These are phyloP conservation scores for Aspiorhynchus laticeps DNA, from an alignment of 2,113 vertebrate genomes.

Conservation along the genomic window DNA sequence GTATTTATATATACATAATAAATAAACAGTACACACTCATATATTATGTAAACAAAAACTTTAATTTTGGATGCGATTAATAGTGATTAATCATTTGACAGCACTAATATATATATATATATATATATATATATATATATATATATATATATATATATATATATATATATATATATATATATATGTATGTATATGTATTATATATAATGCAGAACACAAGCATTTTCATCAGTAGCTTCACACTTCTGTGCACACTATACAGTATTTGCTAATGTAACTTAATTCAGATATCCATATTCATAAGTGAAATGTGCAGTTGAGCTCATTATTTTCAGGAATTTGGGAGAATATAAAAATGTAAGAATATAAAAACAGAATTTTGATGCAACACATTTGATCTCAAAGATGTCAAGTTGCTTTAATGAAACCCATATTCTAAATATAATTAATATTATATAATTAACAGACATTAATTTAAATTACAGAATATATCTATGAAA, in stretches of 20 bases:
- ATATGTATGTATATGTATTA: background rate
- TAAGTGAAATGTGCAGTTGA: slow-evolving; percentile 47
- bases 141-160: too few species aligned
- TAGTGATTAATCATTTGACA: too few species aligned
- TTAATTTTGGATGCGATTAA: too few species aligned
- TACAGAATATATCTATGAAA: background rate
- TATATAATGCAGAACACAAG: background rate
- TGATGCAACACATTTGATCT: slow-evolving; percentile 11
- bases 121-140: too few species aligned
- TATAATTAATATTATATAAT: background rate
- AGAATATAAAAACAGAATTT: background rate
- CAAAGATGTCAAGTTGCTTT: background rate
- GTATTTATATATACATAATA: too few species aligned
- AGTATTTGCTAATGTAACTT: slow-evolving; percentile 51
- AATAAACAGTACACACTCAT: too few species aligned
- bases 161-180: too few species aligned
- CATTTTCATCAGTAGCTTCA: background rate
- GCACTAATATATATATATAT: too few species aligned
- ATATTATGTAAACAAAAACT: too few species aligned
- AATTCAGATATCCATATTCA: slow-evolving; percentile 61
- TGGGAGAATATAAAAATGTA: too few species aligned
- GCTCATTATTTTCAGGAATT: slow-evolving; percentile 39
- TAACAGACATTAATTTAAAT: background rate
- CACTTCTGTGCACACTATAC: background rate
- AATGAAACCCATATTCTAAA: background rate